phyloP scores from a whole-genome alignment of 2,797 vertebrate species.

The Vireo griseus region DNA sequence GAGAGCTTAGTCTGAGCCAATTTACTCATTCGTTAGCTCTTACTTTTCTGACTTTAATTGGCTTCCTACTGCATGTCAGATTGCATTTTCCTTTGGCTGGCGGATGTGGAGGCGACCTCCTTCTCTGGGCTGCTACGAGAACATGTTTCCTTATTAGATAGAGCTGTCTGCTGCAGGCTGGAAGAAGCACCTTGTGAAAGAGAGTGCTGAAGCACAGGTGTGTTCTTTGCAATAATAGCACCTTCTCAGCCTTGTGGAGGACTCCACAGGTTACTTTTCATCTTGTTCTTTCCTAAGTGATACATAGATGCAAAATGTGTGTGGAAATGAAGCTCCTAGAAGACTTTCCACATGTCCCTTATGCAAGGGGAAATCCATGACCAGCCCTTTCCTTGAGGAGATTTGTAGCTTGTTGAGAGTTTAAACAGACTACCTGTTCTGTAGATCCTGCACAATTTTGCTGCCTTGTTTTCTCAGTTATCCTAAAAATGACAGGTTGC shows the following conservation, averaged over 20 bases:
- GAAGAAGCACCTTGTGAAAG: background rate
- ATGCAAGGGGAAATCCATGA: background rate
- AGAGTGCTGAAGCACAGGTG: background rate
- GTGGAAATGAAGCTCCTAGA: background rate
- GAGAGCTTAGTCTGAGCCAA: constrained; percentile 36
- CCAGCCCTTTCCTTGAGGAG: background rate
- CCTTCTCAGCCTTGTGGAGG: background rate
- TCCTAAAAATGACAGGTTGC: background rate
- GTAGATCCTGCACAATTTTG: background rate
- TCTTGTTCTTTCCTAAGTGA: background rate
- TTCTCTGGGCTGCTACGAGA: background rate
- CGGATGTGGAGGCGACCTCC: background rate
- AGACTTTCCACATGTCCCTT: background rate
- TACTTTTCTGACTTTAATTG: constrained; percentile 55
- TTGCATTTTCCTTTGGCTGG: constrained; percentile 43
- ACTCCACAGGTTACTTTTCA: background rate
- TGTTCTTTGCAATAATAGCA: background rate
- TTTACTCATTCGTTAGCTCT: constrained; percentile 49
- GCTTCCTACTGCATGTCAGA: constrained; percentile 57
- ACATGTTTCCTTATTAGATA: constrained; percentile 4
- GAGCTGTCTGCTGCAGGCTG: background rate
- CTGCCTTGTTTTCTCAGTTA: constrained; percentile 4
- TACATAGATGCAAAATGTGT: background rate
- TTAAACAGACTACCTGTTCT: background rate
- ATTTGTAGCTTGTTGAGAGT: background rate